A percentile compares a stretch with the other conserved stretches of the same genome.
phyloP scores from a whole-genome alignment of 2,113 vertebrate genomes.

The Alaudala cheleensis region DNA sequence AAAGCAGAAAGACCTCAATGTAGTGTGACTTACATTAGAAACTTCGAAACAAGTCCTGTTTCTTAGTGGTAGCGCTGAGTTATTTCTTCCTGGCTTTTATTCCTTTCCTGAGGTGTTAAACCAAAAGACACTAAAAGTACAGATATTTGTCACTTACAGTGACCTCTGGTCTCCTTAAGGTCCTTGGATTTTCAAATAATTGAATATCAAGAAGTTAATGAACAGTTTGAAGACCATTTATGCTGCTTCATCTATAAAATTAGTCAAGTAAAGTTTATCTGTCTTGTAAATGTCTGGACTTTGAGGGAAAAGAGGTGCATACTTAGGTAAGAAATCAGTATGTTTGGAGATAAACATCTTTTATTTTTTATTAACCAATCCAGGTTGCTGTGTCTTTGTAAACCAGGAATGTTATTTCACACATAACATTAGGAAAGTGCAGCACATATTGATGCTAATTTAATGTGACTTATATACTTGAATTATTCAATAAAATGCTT shows the following conservation, averaged over 20 bases:
- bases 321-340: background rate
- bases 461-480: background rate
- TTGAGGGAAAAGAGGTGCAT: background rate
- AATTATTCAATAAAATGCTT: slow-evolving; percentile 33
- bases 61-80: background rate
- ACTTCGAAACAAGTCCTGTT: background rate
- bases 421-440: background rate
- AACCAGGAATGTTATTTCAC: background rate
- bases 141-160: background rate
- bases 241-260: background rate
- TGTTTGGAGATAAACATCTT: background rate
- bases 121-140: background rate
- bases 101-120: background rate
- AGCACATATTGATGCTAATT: background rate
- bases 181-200: background rate
- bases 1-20: background rate
- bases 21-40: background rate
- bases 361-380: background rate
- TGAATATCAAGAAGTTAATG: rapidly evolving
- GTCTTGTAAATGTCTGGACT: background rate
- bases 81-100: background rate
- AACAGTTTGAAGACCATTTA: background rate
- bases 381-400: background rate
- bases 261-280: background rate
- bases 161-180: background rate